phyloP scores from a whole-genome alignment of 2,797 vertebrate genomes.

The Prionace glauca region DNA sequence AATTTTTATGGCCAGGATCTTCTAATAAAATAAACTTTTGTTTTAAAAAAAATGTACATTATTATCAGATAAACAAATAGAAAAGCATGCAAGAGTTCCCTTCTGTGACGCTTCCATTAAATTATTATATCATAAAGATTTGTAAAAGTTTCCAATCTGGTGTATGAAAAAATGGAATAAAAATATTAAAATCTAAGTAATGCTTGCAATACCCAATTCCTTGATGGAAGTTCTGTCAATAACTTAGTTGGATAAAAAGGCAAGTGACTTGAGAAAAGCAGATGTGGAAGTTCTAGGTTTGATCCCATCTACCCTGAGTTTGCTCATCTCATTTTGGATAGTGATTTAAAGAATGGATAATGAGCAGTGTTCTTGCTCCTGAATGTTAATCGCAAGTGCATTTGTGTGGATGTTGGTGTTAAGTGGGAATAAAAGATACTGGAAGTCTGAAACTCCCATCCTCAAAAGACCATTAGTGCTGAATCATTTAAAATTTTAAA shows the following conservation, averaged over 20 bases:
- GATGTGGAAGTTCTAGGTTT: not conserved
- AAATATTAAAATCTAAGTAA: not conserved
- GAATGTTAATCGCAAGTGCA: not conserved
- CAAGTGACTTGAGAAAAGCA: not conserved
- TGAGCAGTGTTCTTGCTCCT: not conserved
- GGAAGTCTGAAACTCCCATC: not conserved
- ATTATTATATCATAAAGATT: not conserved
- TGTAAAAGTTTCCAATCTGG: not conserved
- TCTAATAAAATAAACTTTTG: not conserved
- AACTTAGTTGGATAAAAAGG: not conserved
- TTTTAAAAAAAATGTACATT: not conserved
- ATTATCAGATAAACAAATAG: not conserved
- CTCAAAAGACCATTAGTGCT: not conserved
- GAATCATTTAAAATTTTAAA: not conserved
- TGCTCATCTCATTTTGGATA: not conserved
- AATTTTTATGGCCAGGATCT: not conserved
- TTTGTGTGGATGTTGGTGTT: not conserved
- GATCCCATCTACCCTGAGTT: not conserved
- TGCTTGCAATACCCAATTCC: not conserved
- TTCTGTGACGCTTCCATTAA: not conserved
- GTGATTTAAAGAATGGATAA: not conserved
- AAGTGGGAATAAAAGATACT: not conserved
- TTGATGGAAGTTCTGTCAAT: not conserved
- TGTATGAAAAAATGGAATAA: not conserved
- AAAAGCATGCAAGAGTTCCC: not conserved